These are phyloP conservation scores for Tursiops truncatus DNA, from an alignment of 2,113 vertebrate species.

Conservation along the genomic window DNA sequence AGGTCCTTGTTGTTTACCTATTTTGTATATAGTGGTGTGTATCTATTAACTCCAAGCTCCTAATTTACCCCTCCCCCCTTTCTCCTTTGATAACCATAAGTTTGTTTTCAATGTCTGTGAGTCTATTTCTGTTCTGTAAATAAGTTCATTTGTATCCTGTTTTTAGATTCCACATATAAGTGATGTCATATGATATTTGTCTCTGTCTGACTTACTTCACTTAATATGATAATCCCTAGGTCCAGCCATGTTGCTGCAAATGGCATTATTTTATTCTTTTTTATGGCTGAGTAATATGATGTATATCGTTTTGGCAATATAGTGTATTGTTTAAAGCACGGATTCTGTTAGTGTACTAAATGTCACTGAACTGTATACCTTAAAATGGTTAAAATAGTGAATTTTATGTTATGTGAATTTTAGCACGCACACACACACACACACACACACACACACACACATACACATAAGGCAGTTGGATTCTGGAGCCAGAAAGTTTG, in stretches of 20 bases:
- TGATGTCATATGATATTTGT: background rate
- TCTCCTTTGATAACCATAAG: background rate
- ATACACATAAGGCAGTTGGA: background rate
- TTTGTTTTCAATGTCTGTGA: background rate
- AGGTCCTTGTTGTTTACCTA: background rate
- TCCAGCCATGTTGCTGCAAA: background rate
- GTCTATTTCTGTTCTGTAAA: background rate
- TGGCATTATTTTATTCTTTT: background rate
- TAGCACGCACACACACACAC: background rate
- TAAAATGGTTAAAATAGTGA: background rate
- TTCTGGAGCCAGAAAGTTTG: conserved; percentile 11
- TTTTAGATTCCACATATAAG: background rate
- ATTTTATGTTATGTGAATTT: background rate
- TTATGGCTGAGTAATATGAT: background rate
- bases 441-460: background rate
- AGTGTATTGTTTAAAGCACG: background rate
- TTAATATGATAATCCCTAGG: background rate
- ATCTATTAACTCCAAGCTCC: background rate
- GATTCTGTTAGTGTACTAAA: background rate
- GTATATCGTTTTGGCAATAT: background rate
- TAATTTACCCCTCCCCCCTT: background rate
- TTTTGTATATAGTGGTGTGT: background rate
- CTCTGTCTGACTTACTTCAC: background rate
- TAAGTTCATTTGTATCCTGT: background rate
- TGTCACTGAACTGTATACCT: background rate